Evolutionary conservation across 1,140 invertebrate species (phyloP).

Genomic region (Aporrectodea caliginosa): DNA sequence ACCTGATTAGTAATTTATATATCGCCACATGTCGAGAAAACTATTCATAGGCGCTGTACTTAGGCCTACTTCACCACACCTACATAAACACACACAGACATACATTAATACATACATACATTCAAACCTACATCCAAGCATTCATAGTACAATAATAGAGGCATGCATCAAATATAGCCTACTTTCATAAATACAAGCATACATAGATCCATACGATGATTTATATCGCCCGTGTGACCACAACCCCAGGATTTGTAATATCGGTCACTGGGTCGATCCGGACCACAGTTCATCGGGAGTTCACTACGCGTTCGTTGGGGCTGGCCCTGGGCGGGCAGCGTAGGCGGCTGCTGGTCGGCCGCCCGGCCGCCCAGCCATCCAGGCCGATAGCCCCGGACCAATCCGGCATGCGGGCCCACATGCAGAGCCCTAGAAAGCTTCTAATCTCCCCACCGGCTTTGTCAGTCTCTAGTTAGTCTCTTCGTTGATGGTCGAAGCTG

Average conservation of each 20-base stretch:
- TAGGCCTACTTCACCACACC: too few relatives aligned
- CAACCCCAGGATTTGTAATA: neutral
- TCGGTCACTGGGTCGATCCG: neutral
- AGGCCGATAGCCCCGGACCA: too few relatives aligned
- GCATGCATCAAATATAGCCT: too few relatives aligned
- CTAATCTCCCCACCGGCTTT: too few relatives aligned
- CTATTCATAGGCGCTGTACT: too few relatives aligned
- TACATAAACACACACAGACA: neutral
- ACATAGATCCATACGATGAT: neutral
- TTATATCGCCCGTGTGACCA: neutral
- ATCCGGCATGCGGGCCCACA: neutral
- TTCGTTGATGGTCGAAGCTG: too few relatives aligned
- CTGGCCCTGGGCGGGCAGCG: neutral
- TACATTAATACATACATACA: neutral
- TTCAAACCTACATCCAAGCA: too few relatives aligned
- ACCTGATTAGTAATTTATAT: too few relatives aligned
- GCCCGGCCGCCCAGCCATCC: neutral
- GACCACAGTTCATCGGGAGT: neutral
- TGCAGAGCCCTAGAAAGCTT: too few relatives aligned
- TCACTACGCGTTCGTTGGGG: neutral
- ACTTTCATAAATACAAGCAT: neutral
- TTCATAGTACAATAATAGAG: too few relatives aligned
- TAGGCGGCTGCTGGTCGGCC: neutral
- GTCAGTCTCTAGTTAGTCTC: too few relatives aligned
- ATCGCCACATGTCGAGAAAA: too few relatives aligned